Percentiles rank a stretch among this genome's conserved stretches.
These are phyloP conservation scores for Takifugu ocellatus DNA, from an alignment of 2,797 vertebrate species.

Conservation along the genomic window DNA sequence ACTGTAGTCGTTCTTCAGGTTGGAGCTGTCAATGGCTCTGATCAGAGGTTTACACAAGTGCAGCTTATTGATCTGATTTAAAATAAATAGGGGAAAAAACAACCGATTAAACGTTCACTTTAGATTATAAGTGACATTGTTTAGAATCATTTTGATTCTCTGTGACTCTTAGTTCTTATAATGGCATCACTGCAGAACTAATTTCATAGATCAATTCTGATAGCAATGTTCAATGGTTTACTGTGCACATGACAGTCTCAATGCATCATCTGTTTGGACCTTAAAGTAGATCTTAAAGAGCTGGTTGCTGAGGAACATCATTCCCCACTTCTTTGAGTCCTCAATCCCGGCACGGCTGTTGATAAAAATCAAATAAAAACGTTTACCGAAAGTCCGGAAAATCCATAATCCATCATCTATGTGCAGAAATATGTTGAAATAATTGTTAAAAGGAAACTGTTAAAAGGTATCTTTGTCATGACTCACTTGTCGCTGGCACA, in stretches of 20 bases:
- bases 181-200: background rate
- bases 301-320: constrained; percentile 97
- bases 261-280: constrained; percentile 65
- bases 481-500: constrained; percentile 98
- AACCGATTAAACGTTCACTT: background rate
- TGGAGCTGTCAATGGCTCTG: constrained; percentile 95
- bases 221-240: too few relatives aligned
- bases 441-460: background rate
- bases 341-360: constrained; percentile 91
- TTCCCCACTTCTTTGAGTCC: constrained; percentile 98
- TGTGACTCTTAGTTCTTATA: too few relatives aligned
- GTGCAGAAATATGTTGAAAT: background rate
- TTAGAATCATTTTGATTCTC: too few relatives aligned
- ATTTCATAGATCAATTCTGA: background rate
- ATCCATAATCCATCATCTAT: background rate
- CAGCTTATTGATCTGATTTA: constrained; percentile 90
- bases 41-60: constrained; percentile 96
- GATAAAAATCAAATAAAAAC: background rate
- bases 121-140: too few relatives aligned
- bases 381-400: background rate
- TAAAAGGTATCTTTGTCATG: constrained; percentile 7
- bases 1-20: constrained; percentile 91
- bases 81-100: background rate
- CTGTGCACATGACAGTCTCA: too few relatives aligned
- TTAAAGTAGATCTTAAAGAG: constrained; percentile 99